These are phyloP conservation scores for Megaceryle alcyon DNA, from an alignment of 2,797 vertebrate species.

Conservation along the genomic window DNA sequence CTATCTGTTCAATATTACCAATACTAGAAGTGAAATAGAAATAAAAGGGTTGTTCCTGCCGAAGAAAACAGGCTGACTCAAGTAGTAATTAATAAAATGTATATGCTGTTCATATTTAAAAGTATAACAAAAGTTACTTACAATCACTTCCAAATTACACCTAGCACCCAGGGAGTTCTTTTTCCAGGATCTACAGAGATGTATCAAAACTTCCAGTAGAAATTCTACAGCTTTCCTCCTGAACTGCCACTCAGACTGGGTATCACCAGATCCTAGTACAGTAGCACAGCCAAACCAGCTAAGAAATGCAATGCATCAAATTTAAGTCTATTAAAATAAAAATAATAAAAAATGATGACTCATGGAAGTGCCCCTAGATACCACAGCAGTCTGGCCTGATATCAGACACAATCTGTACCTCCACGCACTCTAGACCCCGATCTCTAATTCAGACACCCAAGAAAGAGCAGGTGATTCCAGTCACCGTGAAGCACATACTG, in stretches of 20 bases:
- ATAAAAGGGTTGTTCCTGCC: background rate
- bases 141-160: background rate
- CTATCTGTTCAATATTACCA: background rate
- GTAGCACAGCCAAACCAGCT: background rate
- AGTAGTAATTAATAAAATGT: background rate
- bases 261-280: background rate
- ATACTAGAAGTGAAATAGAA: background rate
- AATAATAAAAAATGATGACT: background rate
- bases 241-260: background rate
- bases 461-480: background rate
- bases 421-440: background rate
- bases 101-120: background rate
- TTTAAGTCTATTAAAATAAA: background rate
- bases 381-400: background rate
- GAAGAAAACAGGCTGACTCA: background rate
- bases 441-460: background rate
- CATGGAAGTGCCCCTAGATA: background rate
- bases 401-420: background rate
- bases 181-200: background rate
- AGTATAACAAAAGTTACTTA: background rate
- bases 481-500: background rate
- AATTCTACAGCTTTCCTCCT: background rate
- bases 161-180: background rate
- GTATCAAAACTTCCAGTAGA: background rate
- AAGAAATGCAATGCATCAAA: background rate